Evolutionary conservation across 2,113 vertebrate genomes (phyloP).

Genomic region (Willisornis vidua): DNA sequence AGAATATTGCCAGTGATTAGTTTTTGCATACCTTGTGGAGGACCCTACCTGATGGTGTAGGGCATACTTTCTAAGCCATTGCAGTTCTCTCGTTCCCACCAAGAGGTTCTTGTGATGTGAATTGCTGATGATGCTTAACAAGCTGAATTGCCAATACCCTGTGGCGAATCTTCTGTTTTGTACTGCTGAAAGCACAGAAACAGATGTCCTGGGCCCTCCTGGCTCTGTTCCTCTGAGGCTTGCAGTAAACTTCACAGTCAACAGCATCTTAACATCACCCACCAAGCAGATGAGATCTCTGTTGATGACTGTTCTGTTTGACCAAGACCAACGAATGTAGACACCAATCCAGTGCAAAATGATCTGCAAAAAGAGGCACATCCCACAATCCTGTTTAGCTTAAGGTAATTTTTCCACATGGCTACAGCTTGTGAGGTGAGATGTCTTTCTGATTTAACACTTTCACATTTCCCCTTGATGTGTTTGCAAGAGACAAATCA

Average conservation of each 20-base stretch:
- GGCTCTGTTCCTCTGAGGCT: not conserved
- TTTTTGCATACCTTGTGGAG: not conserved
- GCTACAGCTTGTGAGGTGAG: not conserved
- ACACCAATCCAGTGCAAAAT: not conserved
- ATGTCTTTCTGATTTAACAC: not conserved
- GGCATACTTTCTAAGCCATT: not conserved
- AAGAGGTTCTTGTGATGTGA: not conserved
- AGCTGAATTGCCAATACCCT: not conserved
- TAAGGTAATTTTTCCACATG: fast-evolving
- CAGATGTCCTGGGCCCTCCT: not conserved
- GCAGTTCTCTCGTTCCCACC: not conserved
- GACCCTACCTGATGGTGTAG: not conserved
- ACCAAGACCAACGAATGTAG: not conserved
- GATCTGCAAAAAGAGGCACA: not conserved
- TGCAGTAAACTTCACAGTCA: not conserved
- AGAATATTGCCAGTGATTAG: not conserved
- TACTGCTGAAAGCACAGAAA: not conserved
- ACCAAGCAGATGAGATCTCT: not conserved
- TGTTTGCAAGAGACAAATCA: constrained; percentile 19
- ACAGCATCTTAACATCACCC: not conserved
- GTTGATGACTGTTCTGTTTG: not conserved
- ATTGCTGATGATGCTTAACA: not conserved
- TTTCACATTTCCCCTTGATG: constrained; percentile 6
- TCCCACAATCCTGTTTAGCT: not conserved
- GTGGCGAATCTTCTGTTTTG: not conserved